Percentiles rank a stretch among this genome's conserved stretches.
Evolutionary conservation across 35 echinoderm and acorn worm genomes (phyloP).

Genomic region (Lytechinus pictus): DNA sequence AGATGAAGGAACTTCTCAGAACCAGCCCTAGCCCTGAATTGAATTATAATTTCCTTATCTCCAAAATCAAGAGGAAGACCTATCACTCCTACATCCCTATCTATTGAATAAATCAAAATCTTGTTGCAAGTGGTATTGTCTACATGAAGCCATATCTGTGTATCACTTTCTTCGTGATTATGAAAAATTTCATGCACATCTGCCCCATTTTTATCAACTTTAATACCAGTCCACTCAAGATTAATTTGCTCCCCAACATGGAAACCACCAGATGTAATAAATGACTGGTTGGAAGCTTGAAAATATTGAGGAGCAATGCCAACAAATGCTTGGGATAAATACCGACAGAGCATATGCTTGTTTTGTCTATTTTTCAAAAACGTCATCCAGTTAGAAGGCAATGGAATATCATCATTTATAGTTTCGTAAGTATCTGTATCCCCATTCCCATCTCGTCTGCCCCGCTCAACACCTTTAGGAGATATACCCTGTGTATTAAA

Average conservation of each 20-base stretch:
- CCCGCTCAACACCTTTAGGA: conserved; percentile 62
- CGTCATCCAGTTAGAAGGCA: conserved; percentile 17
- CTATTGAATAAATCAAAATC: too few relatives aligned
- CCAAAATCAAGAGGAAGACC: too few relatives aligned
- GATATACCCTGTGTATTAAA: conserved; percentile 57
- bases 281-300: background rate
- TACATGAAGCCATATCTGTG: too few relatives aligned
- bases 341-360: conserved; percentile 55
- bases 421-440: background rate
- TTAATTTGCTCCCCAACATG: background rate
- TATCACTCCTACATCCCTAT: too few relatives aligned
- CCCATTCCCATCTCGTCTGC: background rate
- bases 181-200: background rate
- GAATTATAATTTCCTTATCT: too few relatives aligned
- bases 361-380: conserved; percentile 33
- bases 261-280: conserved; percentile 71
- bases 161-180: too few relatives aligned
- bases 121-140: too few relatives aligned
- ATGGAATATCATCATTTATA: background rate
- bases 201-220: background rate
- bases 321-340: conserved; percentile 35
- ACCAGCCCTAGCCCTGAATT: too few relatives aligned
- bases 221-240: background rate
- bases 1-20: conserved; percentile 48
- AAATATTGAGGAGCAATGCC: background rate